These are phyloP conservation scores for Todiramphus saurophagus DNA, from an alignment of 2,113 vertebrate species.

Conservation along the genomic window DNA sequence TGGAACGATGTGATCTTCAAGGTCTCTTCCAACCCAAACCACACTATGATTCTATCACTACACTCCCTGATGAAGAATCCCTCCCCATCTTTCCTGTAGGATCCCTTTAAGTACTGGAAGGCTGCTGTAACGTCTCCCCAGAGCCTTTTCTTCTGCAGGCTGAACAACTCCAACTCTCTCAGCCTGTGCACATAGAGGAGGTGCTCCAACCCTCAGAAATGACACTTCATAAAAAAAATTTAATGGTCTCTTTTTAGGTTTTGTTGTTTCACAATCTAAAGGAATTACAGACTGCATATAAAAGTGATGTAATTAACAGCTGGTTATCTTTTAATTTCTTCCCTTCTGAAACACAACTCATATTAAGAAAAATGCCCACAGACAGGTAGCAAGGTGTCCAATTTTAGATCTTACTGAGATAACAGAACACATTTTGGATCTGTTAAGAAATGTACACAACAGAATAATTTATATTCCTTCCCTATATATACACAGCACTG, in stretches of 20 bases:
- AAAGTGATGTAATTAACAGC: neutral
- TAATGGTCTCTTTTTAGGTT: neutral
- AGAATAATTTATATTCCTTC: neutral
- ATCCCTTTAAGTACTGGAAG: neutral
- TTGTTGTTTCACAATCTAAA: neutral
- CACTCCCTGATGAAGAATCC: neutral
- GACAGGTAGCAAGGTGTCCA: neutral
- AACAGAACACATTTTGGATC: neutral
- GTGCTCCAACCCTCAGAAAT: neutral
- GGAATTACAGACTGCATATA: neutral
- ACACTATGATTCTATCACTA: neutral
- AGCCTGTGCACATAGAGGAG: neutral
- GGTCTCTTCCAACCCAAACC: no score
- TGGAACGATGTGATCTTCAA: no score
- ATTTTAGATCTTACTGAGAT: neutral
- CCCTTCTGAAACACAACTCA: neutral
- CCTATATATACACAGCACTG: neutral
- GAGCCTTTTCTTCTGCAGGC: neutral
- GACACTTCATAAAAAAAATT: neutral
- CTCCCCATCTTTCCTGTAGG: neutral
- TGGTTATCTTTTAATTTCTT: neutral
- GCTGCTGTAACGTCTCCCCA: neutral
- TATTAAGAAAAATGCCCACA: neutral
- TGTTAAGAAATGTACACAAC: neutral
- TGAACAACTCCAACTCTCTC: neutral